Evolutionary conservation across 1,140 invertebrate genomes (phyloP), one percentile per base, ranked within the genome.

Genomic region (Oreohelix idahoensis): DNA sequence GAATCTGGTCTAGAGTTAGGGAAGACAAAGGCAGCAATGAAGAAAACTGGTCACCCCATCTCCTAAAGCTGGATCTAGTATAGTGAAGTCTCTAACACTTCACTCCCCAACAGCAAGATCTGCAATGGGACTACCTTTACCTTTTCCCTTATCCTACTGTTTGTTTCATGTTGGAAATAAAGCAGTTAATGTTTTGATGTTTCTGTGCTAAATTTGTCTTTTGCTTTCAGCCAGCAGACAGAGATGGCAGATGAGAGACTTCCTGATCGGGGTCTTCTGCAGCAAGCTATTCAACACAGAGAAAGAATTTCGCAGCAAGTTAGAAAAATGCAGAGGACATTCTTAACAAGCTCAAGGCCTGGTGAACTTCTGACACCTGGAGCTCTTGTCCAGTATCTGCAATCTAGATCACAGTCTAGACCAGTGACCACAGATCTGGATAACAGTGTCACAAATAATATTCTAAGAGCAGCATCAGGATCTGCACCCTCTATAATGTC

Each of bases 221-320:
- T 36, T 51, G 36, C 4, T 53, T 38, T n/a, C 8, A 39, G 58
- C 10, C 49, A 66, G 20, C 49, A 29, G 1, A 39, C 26, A 26
- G 36, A 49, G 0, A 36, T 42, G 15, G 29, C 74, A 49, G 79
- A 85, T 39, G 69, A 63, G 32, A 32, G 32, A 35, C 17, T 73
- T 4, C 75, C 84, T 0, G 84, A 80, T 10, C 45, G 39, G 17
- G 49, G 36, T 11, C 80, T 85, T 15, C 49, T 85, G 8, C 84
- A 79, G 23, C 74, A 83, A 69, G 84, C 84, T n/a, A 45, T 78
- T 20, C 49, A 85, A 29, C 63, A 77, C 20, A 51, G 84, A 38
- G 38, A 76, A 23, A 51, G 77, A 49, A 71, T 85, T 15, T 76
- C 26, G 17, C 75, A 85, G 26, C 84, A 85, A 23, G 73, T 84